phyloP scores from a whole-genome alignment of 2,797 vertebrate genomes.

The Enteromius trimaculatus region DNA sequence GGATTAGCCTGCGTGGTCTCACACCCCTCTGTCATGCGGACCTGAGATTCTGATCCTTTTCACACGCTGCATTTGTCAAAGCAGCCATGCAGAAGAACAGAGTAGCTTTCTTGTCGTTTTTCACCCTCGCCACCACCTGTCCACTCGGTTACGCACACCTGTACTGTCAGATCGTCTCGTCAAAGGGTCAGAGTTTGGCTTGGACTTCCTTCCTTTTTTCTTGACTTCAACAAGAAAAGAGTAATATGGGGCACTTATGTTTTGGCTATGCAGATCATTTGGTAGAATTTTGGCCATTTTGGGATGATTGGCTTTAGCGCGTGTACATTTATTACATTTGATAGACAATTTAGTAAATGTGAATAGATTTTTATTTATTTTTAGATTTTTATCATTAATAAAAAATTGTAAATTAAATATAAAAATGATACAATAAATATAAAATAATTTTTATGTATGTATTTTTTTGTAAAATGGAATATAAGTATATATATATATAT shows the following conservation, averaged over 20 bases:
- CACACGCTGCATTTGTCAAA: conserved; percentile 65
- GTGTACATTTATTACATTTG: no score
- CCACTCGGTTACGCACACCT: conserved; percentile 75
- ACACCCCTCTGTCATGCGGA: conserved; percentile 67
- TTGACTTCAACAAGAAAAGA: conserved; percentile 45
- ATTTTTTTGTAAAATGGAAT: no score
- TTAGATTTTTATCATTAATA: no score
- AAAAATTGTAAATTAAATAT: no score
- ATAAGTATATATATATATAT: no score
- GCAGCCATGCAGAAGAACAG: conserved; percentile 75
- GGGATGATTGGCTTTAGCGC: background rate
- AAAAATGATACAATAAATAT: no score
- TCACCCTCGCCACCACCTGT: conserved; percentile 79
- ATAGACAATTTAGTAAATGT: background rate
- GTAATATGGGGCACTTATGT: background rate
- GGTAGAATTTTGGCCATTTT: background rate
- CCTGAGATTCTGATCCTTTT: conserved; percentile 58
- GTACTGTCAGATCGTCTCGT: conserved; percentile 75
- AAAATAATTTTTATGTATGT: no score
- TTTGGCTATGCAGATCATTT: background rate
- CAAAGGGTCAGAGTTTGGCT: conserved; percentile 61
- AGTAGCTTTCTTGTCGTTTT: conserved; percentile 74
- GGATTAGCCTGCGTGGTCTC: conserved; percentile 60
- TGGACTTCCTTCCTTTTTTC: conserved; percentile 19
- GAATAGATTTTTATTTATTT: background rate